These are phyloP conservation scores for Augiades crinisus DNA, from an alignment of 2,888 invertebrate genomes.

Conservation along the genomic window DNA sequence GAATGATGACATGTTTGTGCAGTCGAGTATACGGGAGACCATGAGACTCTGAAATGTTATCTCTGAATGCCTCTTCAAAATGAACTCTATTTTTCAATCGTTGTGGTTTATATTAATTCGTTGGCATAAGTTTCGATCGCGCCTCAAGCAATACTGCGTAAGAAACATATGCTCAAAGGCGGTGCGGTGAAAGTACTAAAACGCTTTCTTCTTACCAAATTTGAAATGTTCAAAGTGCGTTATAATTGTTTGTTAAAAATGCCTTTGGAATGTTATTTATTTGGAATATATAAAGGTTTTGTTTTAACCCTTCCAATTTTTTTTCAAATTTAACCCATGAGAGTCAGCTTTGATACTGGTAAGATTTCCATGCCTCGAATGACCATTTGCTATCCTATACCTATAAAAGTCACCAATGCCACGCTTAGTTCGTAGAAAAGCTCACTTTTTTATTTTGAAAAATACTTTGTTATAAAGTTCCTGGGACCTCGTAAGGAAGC, in stretches of 20 bases:
- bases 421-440: too few species aligned
- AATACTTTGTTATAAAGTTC: too few species aligned
- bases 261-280: too few species aligned
- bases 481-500: too few species aligned
- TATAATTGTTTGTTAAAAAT: neutral
- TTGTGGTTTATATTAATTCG: slow-evolving; percentile 6
- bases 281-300: too few species aligned
- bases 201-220: neutral
- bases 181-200: slow-evolving; percentile 13
- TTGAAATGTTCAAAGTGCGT: neutral
- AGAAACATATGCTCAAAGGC: slow-evolving; percentile 19
- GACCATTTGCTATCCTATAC: too few species aligned
- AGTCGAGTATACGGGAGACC: slow-evolving; percentile 57
- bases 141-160: slow-evolving; percentile 9
- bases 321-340: too few species aligned
- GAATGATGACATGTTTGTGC: slow-evolving; percentile 26
- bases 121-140: slow-evolving; percentile 2
- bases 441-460: too few species aligned
- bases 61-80: slow-evolving; percentile 43
- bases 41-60: slow-evolving; percentile 61
- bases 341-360: too few species aligned
- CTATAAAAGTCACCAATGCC: too few species aligned
- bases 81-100: slow-evolving; percentile 41
- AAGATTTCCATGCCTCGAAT: too few species aligned
- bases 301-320: too few species aligned